These are phyloP conservation scores for Vandiemenella viatica DNA, from an alignment of 2,888 invertebrate genomes.

Conservation along the genomic window DNA sequence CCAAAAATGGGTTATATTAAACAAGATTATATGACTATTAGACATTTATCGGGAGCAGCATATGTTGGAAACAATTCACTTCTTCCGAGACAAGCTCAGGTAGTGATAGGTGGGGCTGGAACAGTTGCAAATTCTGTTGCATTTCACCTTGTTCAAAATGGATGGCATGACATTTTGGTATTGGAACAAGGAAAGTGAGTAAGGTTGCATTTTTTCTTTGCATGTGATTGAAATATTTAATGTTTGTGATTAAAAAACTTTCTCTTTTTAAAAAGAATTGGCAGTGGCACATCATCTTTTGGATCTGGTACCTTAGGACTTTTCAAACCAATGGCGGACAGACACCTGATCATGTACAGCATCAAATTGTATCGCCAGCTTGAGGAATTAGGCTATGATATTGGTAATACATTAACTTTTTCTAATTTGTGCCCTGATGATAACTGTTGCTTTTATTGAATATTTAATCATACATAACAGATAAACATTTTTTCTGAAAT, in stretches of 20 bases:
- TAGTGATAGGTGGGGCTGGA: constrained; percentile 50
- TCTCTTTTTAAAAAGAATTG: constrained; percentile 25
- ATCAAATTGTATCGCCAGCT: constrained; percentile 41
- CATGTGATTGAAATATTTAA: not conserved
- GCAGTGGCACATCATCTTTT: constrained; percentile 42
- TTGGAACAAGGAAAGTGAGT: constrained; percentile 46
- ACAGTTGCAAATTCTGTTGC: constrained; percentile 59
- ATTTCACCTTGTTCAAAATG: constrained; percentile 51
- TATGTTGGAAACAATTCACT: too few species aligned
- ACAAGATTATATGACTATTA: too few species aligned
- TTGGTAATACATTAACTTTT: too few species aligned
- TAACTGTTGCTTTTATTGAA: too few species aligned
- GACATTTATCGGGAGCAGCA: too few species aligned
- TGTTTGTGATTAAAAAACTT: not conserved
- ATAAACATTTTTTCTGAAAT: too few species aligned
- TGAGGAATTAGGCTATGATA: constrained; percentile 40
- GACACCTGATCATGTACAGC: constrained; percentile 42
- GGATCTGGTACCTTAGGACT: constrained; percentile 44
- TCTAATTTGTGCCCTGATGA: too few species aligned
- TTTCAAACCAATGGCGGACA: constrained; percentile 42
- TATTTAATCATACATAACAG: too few species aligned
- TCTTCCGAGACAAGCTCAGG: constrained; percentile 30
- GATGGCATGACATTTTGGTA: constrained; percentile 52
- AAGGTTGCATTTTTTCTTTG: not conserved
- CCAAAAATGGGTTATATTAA: too few species aligned